Percentiles rank a stretch among this genome's conserved stretches.
Conservation (phyloP, 2,797 vertebrate genomes). For the Buceros bicornis region DNA sequence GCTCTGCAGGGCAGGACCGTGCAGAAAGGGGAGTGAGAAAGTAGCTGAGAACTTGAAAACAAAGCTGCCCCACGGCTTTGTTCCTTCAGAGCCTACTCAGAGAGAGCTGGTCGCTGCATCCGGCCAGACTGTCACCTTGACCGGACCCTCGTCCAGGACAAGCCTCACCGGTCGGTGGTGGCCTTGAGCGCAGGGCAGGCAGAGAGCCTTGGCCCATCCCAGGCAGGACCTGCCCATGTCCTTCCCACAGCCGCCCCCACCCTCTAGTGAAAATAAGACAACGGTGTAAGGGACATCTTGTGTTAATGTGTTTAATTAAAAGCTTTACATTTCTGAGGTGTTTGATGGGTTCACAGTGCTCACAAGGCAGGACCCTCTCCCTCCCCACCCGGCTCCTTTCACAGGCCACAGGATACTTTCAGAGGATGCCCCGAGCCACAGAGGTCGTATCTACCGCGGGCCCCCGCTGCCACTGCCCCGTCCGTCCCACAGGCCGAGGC, state of each 20-base stretch:
- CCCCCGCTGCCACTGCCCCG: too few relatives aligned
- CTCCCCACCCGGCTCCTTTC: neutral
- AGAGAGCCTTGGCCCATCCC: neutral
- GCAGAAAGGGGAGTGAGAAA: neutral
- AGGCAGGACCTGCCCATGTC: neutral
- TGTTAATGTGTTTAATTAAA: slow-evolving; percentile 38
- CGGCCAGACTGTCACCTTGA: neutral
- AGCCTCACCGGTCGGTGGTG: neutral
- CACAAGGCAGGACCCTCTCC: neutral
- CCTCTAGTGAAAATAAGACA: neutral
- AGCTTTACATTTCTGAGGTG: neutral
- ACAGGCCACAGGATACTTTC: neutral
- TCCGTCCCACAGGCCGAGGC: too few relatives aligned
- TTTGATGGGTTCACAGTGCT: slow-evolving; percentile 28
- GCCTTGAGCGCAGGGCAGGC: neutral
- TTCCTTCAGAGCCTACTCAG: neutral
- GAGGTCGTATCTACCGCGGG: too few relatives aligned
- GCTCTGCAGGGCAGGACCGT: neutral
- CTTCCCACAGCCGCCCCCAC: neutral
- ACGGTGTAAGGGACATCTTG: neutral
- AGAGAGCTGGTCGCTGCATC: neutral
- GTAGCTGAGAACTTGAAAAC: neutral
- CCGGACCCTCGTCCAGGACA: neutral
- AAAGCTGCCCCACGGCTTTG: neutral
- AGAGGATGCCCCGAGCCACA: neutral